Evolutionary conservation across 2,113 vertebrate genomes (phyloP).

Genomic region (Herpailurus yagouaroundi): DNA sequence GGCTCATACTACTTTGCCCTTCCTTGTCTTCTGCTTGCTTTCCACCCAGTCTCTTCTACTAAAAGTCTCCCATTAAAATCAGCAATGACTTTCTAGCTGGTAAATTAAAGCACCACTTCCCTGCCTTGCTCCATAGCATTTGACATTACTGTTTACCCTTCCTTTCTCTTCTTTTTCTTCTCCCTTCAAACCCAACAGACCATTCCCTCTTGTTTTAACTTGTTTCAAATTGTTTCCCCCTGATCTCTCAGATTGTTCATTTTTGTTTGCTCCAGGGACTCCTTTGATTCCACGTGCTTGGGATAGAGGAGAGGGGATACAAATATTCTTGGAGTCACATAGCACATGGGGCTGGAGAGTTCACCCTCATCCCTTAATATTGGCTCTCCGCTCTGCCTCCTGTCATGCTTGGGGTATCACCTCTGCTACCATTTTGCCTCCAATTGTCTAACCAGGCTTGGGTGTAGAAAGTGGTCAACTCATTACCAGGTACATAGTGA

Average conservation of each 20-base stretch:
- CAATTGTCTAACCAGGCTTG: neutral
- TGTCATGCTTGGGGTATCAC: neutral
- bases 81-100: neutral
- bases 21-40: neutral
- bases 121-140: neutral
- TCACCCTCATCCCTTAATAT: neutral
- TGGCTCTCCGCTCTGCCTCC: neutral
- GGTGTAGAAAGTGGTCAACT: neutral
- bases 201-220: neutral
- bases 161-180: neutral
- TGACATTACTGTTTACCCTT: neutral
- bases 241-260: neutral
- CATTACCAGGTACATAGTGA: neutral
- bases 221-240: no score
- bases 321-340: neutral
- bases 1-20: neutral
- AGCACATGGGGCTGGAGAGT: neutral
- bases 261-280: neutral
- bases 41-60: neutral
- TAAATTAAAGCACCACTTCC: neutral
- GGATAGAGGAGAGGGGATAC: neutral
- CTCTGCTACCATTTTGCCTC: neutral
- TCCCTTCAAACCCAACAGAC: neutral
- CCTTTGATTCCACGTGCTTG: neutral
- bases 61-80: neutral